Evolutionary conservation across 2,113 vertebrate genomes (phyloP).

Genomic region (Paedocypris sp.): DNA sequence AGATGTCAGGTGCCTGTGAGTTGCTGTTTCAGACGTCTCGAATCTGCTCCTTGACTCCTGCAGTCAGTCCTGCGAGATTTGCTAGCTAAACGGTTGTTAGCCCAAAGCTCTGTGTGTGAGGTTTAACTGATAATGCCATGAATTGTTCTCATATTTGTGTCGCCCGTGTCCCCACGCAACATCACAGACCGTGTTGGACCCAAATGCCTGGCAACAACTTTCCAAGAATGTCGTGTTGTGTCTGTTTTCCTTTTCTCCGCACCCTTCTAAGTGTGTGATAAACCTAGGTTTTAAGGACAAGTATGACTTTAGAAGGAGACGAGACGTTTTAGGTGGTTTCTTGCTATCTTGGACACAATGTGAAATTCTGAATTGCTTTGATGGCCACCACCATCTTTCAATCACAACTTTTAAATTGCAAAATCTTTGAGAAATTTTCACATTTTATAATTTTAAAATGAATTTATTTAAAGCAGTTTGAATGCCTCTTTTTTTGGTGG

Average conservation of each 20-base stretch:
- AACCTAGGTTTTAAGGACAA: neutral
- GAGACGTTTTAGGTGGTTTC: too few species aligned
- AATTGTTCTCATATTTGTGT: slow-evolving; percentile 12
- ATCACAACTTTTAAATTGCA: too few species aligned
- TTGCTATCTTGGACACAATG: too few species aligned
- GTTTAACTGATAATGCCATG: slow-evolving; percentile 13
- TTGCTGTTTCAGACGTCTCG: too few species aligned
- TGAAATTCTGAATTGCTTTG: too few species aligned
- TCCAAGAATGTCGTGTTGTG: slow-evolving; percentile 57
- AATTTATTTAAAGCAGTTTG: too few species aligned
- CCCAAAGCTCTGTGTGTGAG: neutral
- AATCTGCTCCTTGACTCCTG: neutral
- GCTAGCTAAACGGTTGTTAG: neutral
- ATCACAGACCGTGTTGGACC: slow-evolving; percentile 38
- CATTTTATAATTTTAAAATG: too few species aligned
- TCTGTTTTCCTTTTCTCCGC: slow-evolving; percentile 36
- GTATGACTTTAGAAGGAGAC: neutral
- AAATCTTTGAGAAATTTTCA: too few species aligned
- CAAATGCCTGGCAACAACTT: slow-evolving; percentile 44
- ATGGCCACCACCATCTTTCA: too few species aligned
- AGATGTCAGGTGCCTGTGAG: too few species aligned
- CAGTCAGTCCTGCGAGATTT: neutral
- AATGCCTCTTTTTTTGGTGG: neutral
- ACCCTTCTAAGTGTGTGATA: neutral
- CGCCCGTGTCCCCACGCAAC: slow-evolving; percentile 33